These are phyloP conservation scores for Callyntrura guangdongensis DNA, from an alignment of 2,888 invertebrate species.

Conservation along the genomic window DNA sequence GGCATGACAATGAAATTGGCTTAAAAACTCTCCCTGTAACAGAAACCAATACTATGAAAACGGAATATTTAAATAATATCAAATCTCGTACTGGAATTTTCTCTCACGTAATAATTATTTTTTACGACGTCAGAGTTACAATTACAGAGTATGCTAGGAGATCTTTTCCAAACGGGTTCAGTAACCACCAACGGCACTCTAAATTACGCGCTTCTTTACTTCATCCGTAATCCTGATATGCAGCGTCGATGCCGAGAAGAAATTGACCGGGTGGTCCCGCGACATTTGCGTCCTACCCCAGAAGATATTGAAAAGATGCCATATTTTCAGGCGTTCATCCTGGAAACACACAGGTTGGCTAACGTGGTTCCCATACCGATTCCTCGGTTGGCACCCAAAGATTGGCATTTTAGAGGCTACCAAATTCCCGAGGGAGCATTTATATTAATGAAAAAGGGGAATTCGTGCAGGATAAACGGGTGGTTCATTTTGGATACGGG, in stretches of 20 bases:
- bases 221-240: constrained; percentile 48
- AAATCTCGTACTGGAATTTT: too few relatives aligned
- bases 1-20: too few relatives aligned
- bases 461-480: constrained; percentile 72
- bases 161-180: constrained; percentile 63
- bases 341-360: constrained; percentile 74
- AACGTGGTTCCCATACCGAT: constrained; percentile 77
- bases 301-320: constrained; percentile 74
- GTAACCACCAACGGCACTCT: constrained; percentile 64
- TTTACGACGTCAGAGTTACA: constrained; percentile 56
- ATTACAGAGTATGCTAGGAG: constrained; percentile 65
- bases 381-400: constrained; percentile 57
- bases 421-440: constrained; percentile 70
- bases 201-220: constrained; percentile 61
- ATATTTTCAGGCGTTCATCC: constrained; percentile 74
- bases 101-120: too few relatives aligned
- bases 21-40: too few relatives aligned
- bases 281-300: constrained; percentile 45
- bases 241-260: constrained; percentile 41
- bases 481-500: constrained; percentile 76
- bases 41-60: too few relatives aligned
- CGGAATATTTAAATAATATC: too few relatives aligned
- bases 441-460: constrained; percentile 75
- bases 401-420: constrained; percentile 70
- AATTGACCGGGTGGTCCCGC: constrained; percentile 46